A percentile compares a stretch with the other conserved stretches of the same genome.
Conservation (phyloP, 2,888 invertebrate genomes). For the Lymantria dispar region DNA sequence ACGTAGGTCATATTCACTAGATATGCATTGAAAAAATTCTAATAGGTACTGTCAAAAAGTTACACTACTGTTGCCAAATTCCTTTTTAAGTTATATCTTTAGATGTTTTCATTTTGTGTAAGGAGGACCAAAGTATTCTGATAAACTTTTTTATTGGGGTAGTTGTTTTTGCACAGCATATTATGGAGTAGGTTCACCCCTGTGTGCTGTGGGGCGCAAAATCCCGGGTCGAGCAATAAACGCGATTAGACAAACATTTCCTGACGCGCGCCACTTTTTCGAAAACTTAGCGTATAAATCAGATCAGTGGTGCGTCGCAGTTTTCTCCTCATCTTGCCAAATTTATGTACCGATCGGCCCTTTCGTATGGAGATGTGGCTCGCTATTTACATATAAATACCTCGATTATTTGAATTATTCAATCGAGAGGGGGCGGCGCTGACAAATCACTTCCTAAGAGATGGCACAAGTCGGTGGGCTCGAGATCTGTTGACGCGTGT, state of each 20-base stretch:
- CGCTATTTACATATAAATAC: constrained; percentile 83
- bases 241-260: constrained; percentile 82
- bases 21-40: too few relatives aligned
- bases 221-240: constrained; percentile 70
- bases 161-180: constrained; percentile 30
- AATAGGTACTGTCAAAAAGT: too few relatives aligned
- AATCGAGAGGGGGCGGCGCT: constrained; percentile 82
- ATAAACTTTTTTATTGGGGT: constrained; percentile 7
- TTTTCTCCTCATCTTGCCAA: constrained; percentile 80
- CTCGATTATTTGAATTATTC: constrained; percentile 83
- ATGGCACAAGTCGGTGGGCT: constrained; percentile 74
- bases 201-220: constrained; percentile 65
- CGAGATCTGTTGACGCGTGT: constrained; percentile 66
- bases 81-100: too few relatives aligned
- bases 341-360: constrained; percentile 82
- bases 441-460: constrained; percentile 82
- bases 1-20: too few relatives aligned
- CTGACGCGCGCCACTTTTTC: constrained; percentile 78
- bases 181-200: constrained; percentile 39
- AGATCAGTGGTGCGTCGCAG: constrained; percentile 79
- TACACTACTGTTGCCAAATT: too few relatives aligned
- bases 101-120: background rate
- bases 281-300: constrained; percentile 80
- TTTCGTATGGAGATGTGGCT: constrained; percentile 82
- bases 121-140: background rate